These are phyloP conservation scores for Karalla daura DNA, from an alignment of 2,797 vertebrate genomes.

Conservation along the genomic window DNA sequence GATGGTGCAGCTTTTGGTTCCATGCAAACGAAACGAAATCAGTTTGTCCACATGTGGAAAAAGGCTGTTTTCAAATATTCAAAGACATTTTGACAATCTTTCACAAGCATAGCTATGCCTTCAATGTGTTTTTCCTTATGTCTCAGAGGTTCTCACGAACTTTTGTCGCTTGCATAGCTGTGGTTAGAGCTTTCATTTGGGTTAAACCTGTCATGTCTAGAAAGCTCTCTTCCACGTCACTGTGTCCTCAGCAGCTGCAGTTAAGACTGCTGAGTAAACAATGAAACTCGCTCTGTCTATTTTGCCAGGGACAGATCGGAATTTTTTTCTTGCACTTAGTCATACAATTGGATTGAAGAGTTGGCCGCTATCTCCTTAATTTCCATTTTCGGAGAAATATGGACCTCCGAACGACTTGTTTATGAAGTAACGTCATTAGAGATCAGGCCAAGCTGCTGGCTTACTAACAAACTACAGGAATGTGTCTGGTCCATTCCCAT, in stretches of 20 bases:
- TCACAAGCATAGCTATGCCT: not conserved
- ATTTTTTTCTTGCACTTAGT: not conserved
- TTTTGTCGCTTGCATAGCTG: not conserved
- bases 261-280: not conserved
- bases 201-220: not conserved
- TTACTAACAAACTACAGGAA: too few relatives aligned
- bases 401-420: not conserved
- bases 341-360: not conserved
- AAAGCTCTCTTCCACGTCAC: not conserved
- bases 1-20: too few relatives aligned
- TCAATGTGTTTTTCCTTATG: not conserved
- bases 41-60: too few relatives aligned
- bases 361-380: not conserved
- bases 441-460: not conserved
- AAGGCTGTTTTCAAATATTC: not conserved
- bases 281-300: not conserved
- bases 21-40: too few relatives aligned
- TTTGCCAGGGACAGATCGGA: not conserved
- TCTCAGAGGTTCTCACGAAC: not conserved
- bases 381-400: not conserved
- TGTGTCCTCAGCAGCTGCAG: not conserved
- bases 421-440: not conserved
- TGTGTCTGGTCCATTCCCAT: too few relatives aligned
- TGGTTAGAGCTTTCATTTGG: not conserved
- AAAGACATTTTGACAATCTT: not conserved